These are phyloP conservation scores for Drosophila buzzatii DNA, from an alignment of 2,888 invertebrate genomes.

Conservation along the genomic window DNA sequence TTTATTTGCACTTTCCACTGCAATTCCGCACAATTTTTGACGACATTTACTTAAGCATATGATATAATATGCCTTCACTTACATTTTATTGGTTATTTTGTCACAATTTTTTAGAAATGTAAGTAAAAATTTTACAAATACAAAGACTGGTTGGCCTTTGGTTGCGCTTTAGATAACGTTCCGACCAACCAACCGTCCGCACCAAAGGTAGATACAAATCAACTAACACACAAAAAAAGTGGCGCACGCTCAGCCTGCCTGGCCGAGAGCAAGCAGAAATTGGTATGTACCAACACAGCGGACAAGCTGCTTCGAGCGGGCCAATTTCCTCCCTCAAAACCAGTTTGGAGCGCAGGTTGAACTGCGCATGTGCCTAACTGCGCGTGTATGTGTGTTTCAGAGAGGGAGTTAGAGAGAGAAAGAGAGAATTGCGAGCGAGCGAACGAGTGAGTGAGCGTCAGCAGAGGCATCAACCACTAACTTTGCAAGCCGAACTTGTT, in stretches of 20 bases:
- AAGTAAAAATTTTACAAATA: constrained; percentile 46
- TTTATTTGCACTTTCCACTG: constrained; percentile 68
- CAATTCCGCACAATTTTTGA: constrained; percentile 39
- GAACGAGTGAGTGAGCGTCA: constrained; percentile 18
- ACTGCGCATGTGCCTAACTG: constrained; percentile 68
- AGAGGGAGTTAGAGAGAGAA: neutral
- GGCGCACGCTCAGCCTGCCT: constrained; percentile 65
- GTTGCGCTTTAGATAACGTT: constrained; percentile 66
- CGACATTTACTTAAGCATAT: constrained; percentile 25
- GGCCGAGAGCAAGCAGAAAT: constrained; percentile 56
- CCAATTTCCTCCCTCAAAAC: constrained; percentile 80
- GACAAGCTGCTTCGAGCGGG: constrained; percentile 46
- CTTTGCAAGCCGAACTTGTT: constrained; percentile 33
- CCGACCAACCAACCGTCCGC: constrained; percentile 77
- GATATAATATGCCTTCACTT: constrained; percentile 38
- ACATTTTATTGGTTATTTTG: constrained; percentile 57
- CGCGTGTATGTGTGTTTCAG: constrained; percentile 1
- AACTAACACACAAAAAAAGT: constrained; percentile 70
- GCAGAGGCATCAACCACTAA: constrained; percentile 28
- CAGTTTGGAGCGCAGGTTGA: constrained; percentile 79
- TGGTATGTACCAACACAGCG: constrained; percentile 65
- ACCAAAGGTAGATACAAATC: constrained; percentile 82
- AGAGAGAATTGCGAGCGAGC: constrained; percentile 24
- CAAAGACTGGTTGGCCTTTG: constrained; percentile 71
- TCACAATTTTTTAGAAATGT: constrained; percentile 43